Evolutionary conservation across 2,113 vertebrate species (phyloP), one percentile per base, ranked within the genome.

Genomic region (Prochilodus magdalenae): DNA sequence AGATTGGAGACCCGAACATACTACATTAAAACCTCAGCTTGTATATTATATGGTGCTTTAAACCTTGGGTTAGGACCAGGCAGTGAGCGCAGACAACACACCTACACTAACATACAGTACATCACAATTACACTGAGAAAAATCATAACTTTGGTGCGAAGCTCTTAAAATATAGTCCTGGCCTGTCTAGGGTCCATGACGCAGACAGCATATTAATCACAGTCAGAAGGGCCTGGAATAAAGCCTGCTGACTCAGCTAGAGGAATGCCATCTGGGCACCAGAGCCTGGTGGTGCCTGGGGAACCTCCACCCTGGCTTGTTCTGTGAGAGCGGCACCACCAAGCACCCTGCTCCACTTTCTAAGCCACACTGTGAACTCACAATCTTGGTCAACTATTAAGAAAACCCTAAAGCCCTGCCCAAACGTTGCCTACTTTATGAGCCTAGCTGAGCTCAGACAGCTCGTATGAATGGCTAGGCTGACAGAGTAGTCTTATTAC

Each of bases 221-320:
- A 30, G 40, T 33, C 65, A 59, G 65, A 44, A 44, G 63, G 18
- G 49, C 20, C 65, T 73, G 69, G 62, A 26, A 26, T 53, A 18
- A 73, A 59, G 71, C 36, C 60, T 62, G 60, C 60, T 74, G 49
- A 81, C 53, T 63, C 22, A 3, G 62, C 62, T 14, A 59, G 18
- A 81, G n/a, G 67, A 67, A 30, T 30, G 40, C 71, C 65, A 84
- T 66, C 24, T 65, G 79, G 49, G 55, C 79, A 53, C 2, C 57
- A 77, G 67, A 60, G 27, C 24, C 60, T 73, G 49, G 69, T n/a
- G 18, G 55, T 11, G 36, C 33, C 60, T 14, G 30, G 29, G 57
- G 30, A 81, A 73, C 69, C 47, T 81, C 71, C 71, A 66, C n/a
- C 62, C 62, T 27, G 18, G 36, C 29, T 27, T 29, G 53, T 55